Evolutionary conservation across 2,113 vertebrate species (phyloP).

Genomic region (Butorides virescens): DNA sequence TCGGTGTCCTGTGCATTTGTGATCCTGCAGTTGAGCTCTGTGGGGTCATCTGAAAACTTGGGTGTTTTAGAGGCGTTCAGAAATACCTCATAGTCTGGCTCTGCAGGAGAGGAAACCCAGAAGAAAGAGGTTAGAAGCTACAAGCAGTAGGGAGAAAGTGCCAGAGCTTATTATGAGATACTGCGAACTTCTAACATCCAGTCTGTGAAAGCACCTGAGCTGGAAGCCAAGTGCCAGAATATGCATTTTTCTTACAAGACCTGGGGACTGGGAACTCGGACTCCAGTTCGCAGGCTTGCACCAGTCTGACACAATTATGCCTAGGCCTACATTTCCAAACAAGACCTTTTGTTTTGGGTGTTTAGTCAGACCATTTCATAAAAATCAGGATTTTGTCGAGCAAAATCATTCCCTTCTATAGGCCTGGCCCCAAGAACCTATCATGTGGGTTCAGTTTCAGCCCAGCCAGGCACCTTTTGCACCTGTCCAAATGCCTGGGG

Average conservation of each 20-base stretch:
- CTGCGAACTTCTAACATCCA: not conserved
- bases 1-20: conserved; percentile 63
- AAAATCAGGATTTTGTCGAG: not conserved
- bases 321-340: not conserved
- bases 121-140: not conserved
- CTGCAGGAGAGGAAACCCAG: conserved; percentile 53
- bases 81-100: conserved; percentile 78
- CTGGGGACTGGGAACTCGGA: not conserved
- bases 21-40: conserved; percentile 83
- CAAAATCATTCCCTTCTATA: not conserved
- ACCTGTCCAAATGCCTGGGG: not conserved
- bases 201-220: not conserved
- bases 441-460: not conserved
- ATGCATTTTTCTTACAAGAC: not conserved
- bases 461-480: not conserved
- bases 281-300: not conserved
- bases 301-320: not conserved
- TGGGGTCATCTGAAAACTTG: conserved; percentile 81
- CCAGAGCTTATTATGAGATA: not conserved
- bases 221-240: not conserved
- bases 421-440: not conserved
- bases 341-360: not conserved
- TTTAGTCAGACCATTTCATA: not conserved
- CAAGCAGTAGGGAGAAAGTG: not conserved
- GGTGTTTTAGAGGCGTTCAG: conserved; percentile 76